Base-by-base conservation (phyloP, 2,888 invertebrate species). In the Drosophila planitibia region DNA sequence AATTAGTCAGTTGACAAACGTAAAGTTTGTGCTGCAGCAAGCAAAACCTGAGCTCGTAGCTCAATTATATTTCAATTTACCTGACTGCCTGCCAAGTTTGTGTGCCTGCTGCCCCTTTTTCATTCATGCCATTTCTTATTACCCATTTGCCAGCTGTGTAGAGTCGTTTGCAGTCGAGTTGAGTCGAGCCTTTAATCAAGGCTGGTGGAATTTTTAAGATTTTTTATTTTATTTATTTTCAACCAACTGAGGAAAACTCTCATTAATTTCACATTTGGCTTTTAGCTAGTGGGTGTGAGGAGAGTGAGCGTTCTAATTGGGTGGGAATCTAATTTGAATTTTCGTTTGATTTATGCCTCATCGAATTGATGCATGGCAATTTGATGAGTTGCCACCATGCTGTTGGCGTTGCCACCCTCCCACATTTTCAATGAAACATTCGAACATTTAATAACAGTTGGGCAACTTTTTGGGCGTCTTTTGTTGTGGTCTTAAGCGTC, bases 31-130 rank as follows among this genome's bases (percentile, higher is more conserved):
- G 33, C 49, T 6, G 37, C 28, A 35, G 5, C 16, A 47, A 37
- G 49, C 25, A 33, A 44, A 44, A 19, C n/a, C 39, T 41, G 54
- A 25, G 54, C 72, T 33, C 5, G 35, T 25, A 57, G 65, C 78
- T 74, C 90, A 89, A 90, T 87, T 87, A 90, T 83, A 86, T 89
- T 89, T 89, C 89, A 89, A 86, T 87, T 87, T 89, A 74, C 65
- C 76, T 76, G 81, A 58, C 76, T 74, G 69, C 57, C 57, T 51
- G 61, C 51, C 47, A 63, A 54, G 32, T 47, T 71, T 59, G 47
- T 33, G 35, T 60, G 39, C 60, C 12, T 41, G 19, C n/a, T 33
- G 25, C 25, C 16, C 47, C 47, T 4, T 16, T 22, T 25, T 16
- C 16, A 7, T 47, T 22, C 25, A 47, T 16, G 47, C 41, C 28